Base-by-base conservation (phyloP, 2,888 invertebrate genomes). In the Rhogogaster chlorosoma region DNA sequence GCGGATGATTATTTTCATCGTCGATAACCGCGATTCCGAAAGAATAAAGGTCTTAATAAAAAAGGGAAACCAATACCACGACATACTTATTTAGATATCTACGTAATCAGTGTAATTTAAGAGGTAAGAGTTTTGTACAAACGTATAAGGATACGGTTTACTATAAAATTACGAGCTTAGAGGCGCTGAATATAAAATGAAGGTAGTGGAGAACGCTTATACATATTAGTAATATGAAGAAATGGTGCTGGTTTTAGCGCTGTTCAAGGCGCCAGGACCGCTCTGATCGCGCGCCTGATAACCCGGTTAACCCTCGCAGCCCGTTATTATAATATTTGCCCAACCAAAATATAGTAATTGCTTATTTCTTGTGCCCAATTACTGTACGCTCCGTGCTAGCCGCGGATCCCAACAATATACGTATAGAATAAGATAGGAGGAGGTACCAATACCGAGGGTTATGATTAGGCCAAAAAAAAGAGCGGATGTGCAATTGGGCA, bases 241-340 rank as follows among this genome's bases (percentile, higher is more conserved):
- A 80, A 80, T 87, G 90, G 91, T 91, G 91, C 88, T 87, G 90
- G 88, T 90, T 91, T 91, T 89, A 89, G 89, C 90, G 90, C 90
- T 89, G 89, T 87, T 82, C 61, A 86, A 86, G 88, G 88, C 88
- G 88, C 87, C 88, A 87, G 83, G 70, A 82, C 67, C 85, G 86
- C 45, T 45, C 86, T 87, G 92, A 92, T 92, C 91, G 88, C 89
- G 89, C 89, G 88, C 86, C 87, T 89, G 92, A 92, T 92, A 92
- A 92, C 89, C 90, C 88, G 90, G 89, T 90, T 90, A 90, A 90
- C 90, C 90, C 88, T 86, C 86, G 88, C 87, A 88, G 87, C 89
- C 90, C 91, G 89, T 91, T 92, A 92, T 92, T 92, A 92, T 91
- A 92, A 92, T 92, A 92, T 92, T 92, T 92, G 90, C 91, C 89